These are phyloP conservation scores for Neodontobutis hainanensis DNA, from an alignment of 2,113 vertebrate genomes.

Conservation along the genomic window DNA sequence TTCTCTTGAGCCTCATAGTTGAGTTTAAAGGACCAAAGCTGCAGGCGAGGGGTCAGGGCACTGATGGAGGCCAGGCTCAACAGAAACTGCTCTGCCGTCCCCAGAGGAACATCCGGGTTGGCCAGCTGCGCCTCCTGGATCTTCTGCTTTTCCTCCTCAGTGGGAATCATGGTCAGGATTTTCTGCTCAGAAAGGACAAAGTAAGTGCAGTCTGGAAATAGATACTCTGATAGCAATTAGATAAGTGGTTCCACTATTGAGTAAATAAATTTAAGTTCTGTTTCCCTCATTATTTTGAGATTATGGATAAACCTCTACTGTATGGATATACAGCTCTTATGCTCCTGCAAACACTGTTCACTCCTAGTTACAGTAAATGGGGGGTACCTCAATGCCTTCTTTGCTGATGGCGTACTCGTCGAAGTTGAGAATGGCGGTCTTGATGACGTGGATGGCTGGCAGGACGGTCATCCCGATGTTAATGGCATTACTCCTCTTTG, in stretches of 20 bases:
- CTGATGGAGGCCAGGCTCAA: conserved; percentile 88
- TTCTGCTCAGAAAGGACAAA: conserved; percentile 77
- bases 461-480: conserved; percentile 95
- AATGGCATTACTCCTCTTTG: conserved; percentile 94
- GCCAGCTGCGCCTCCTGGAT: conserved; percentile 92
- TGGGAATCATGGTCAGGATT: conserved; percentile 94
- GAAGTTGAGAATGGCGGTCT: conserved; percentile 89
- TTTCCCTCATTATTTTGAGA: too few relatives aligned
- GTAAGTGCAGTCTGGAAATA: too few relatives aligned
- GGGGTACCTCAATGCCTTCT: conserved; percentile 92
- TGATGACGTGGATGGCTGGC: conserved; percentile 91
- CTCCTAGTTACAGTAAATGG: neutral
- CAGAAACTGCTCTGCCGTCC: conserved; percentile 92
- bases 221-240: too few relatives aligned
- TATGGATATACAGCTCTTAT: too few relatives aligned
- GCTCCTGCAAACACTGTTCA: conserved; percentile 2
- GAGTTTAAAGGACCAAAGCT: conserved; percentile 96
- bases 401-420: conserved; percentile 96
- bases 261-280: too few relatives aligned
- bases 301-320: too few relatives aligned
- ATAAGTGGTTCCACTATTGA: too few relatives aligned
- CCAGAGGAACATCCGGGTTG: conserved; percentile 89
- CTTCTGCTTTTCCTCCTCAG: conserved; percentile 92
- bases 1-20: conserved; percentile 95
- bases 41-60: conserved; percentile 86